Evolutionary conservation across 1,140 invertebrate genomes (phyloP), one percentile per base, ranked within the genome.

Genomic region (Galendromus occidentalis): DNA sequence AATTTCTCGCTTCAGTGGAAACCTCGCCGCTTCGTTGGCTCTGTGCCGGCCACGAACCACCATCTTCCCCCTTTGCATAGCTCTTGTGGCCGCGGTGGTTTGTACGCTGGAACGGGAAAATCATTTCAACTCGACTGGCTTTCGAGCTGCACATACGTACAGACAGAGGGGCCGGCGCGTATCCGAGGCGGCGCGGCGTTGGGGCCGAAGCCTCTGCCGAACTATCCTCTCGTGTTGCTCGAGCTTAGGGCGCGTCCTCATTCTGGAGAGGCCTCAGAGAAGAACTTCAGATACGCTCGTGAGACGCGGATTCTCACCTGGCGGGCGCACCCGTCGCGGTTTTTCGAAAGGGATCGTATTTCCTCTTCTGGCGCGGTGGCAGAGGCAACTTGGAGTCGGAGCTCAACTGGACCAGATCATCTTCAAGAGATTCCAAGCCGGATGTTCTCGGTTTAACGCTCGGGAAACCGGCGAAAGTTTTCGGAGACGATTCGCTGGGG

Each of bases 341-440:
- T 33, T 33, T 59, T 14, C 51, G 12, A 12, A 59, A 14, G 2
- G 25, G 51, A 29, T 59, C 51, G 20, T 29, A 29, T 33, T 59
- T 59, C 51, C 51, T 17, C 25, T 59, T 59, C 51, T 59, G 51
- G 51, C 51, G 51, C 33, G 51, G 51, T 9, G 51, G 51, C 12
- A 59, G 33, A 6, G 51, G 33, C 14, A 59, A 33, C 33, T 33
- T 25, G 25, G 25, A 29, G 22, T 59, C 51, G 14, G 51, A 59
- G 9, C 51, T 22, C 12, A 59, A 22, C 9, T 59, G 25, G 9
- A 59, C 33, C 51, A 59, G 51, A 22, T 59, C 51, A 29, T 59
- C 51, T 25, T 59, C 51, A 9, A 59, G 25, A 2, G 51, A 59
- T 33, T 59, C 51, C 51, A 29, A 22, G 33, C 25, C 51, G 9